Percentiles rank a stretch among this genome's conserved stretches.
These are phyloP conservation scores for Chrysocyon brachyurus DNA, from an alignment of 2,797 vertebrate species.

Conservation along the genomic window DNA sequence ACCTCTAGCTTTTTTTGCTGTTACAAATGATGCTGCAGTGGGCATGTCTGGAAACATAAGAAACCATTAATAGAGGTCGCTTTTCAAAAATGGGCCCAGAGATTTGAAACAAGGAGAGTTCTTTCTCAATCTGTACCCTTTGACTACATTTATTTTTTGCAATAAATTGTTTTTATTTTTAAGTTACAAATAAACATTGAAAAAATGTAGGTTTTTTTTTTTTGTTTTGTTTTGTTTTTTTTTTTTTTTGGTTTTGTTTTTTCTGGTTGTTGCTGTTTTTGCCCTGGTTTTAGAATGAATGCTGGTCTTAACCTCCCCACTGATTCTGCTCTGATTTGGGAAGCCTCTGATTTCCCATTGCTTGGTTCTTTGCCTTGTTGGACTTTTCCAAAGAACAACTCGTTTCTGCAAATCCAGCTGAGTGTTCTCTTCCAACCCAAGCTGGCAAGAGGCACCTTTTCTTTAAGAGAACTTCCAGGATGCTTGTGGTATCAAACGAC, in stretches of 20 bases:
- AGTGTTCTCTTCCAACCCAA: not conserved
- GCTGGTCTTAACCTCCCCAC: not conserved
- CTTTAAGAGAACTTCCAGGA: not conserved
- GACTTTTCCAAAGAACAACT: not conserved
- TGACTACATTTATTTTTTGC: conserved; percentile 26
- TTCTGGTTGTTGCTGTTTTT: not conserved
- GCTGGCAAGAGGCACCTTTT: not conserved
- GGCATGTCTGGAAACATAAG: conserved; percentile 14
- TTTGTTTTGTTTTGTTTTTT: not conserved
- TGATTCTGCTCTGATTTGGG: not conserved
- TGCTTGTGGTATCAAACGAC: not conserved
- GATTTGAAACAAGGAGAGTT: conserved; percentile 15
- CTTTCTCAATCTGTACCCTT: not conserved
- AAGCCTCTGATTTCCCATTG: not conserved
- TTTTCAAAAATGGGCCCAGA: conserved; percentile 1
- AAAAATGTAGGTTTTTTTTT: not conserved
- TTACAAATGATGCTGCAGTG: not conserved
- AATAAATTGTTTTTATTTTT: conserved; percentile 35
- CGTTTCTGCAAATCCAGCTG: not conserved
- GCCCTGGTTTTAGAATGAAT: conserved; percentile 33
- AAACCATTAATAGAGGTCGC: conserved; percentile 11
- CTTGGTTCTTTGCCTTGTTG: not conserved
- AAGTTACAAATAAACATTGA: not conserved
- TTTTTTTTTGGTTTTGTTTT: not conserved
- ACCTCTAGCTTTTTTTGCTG: not conserved